These are phyloP conservation scores for Chymomyza costata DNA, from an alignment of 1,140 invertebrate species.

Conservation along the genomic window DNA sequence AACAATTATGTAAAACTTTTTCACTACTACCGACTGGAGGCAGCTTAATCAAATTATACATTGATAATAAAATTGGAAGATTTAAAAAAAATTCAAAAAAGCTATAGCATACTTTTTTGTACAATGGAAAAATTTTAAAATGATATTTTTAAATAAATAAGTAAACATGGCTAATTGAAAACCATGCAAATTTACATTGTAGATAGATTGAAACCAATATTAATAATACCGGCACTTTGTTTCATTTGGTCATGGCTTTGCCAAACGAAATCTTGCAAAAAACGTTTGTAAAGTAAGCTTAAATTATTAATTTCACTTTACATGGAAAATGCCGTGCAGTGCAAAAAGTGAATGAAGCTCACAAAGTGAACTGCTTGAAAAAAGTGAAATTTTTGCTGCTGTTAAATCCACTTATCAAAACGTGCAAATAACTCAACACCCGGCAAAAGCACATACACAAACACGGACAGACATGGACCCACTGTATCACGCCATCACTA, in stretches of 20 bases:
- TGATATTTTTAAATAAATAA: too few species aligned
- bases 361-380: background rate
- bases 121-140: too few species aligned
- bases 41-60: too few species aligned
- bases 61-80: too few species aligned
- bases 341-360: background rate
- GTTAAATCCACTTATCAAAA: conserved; percentile 67
- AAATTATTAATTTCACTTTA: background rate
- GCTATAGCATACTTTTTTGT: too few species aligned
- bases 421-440: conserved; percentile 65
- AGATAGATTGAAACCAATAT: background rate
- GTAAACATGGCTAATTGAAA: background rate
- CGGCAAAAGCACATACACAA: conserved; percentile 39
- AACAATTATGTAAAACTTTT: too few species aligned
- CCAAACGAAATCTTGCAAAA: too few species aligned
- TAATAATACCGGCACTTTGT: too few species aligned
- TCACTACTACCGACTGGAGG: too few species aligned
- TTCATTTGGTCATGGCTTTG: too few species aligned
- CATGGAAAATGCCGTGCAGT: background rate
- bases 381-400: background rate
- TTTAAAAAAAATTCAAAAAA: too few species aligned
- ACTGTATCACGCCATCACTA: background rate
- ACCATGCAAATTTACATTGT: background rate
- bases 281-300: conserved; percentile 6
- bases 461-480: conserved; percentile 3